These are phyloP conservation scores for Parazoanthus atlanticus DNA, from an alignment of 92 coral and sea anemone species.

Conservation along the genomic window DNA sequence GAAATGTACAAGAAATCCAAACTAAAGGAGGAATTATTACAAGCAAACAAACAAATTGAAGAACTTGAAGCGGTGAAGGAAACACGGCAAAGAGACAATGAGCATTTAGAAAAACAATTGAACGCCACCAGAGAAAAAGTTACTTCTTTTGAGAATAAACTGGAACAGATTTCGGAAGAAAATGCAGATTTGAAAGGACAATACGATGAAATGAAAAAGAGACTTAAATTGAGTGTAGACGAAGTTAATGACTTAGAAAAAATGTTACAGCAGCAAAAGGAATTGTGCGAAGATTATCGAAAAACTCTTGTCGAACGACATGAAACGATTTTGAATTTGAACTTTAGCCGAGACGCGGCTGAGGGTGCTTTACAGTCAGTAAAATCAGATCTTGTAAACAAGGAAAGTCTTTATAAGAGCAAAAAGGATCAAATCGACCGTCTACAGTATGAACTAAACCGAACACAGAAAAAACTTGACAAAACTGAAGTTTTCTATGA, in stretches of 20 bases:
- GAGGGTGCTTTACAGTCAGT: conserved; percentile 70
- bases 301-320: conserved; percentile 62
- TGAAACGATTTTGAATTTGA: conserved; percentile 65
- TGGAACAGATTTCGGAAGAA: conserved; percentile 65
- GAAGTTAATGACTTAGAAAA: conserved; percentile 80
- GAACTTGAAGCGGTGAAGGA: conserved; percentile 74
- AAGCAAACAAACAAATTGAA: conserved; percentile 58
- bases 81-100: conserved; percentile 63
- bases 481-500: conserved; percentile 67
- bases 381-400: conserved; percentile 76
- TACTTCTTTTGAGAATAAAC: conserved; percentile 55
- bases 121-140: conserved; percentile 65
- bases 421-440: conserved; percentile 72
- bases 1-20: conserved; percentile 69
- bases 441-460: conserved; percentile 61
- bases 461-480: conserved; percentile 63
- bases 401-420: conserved; percentile 66
- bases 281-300: conserved; percentile 67
- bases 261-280: conserved; percentile 76
- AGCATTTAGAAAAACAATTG: conserved; percentile 65
- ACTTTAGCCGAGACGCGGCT: conserved; percentile 66
- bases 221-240: conserved; percentile 62
- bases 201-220: conserved; percentile 70
- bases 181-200: conserved; percentile 66
- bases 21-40: conserved; percentile 62